Percentiles rank a stretch among this genome's conserved stretches.
Evolutionary conservation across 2,113 vertebrate genomes (phyloP).

Genomic region (Dissostichus mawsoni): DNA sequence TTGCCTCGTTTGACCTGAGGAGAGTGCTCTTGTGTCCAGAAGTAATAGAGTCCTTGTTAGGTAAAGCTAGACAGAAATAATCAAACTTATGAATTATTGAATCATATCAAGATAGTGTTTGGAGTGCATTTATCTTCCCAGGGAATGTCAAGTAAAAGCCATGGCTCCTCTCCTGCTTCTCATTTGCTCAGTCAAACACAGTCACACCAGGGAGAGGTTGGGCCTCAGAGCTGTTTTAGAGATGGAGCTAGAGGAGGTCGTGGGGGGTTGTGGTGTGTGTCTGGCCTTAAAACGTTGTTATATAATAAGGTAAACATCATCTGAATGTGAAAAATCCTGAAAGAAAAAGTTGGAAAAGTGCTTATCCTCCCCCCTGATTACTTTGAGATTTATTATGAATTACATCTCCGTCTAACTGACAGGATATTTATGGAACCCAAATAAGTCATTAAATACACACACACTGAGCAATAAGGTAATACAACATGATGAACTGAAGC

Average conservation of each 20-base stretch:
- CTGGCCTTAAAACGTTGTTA: neutral
- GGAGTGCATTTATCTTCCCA: slow-evolving; percentile 44
- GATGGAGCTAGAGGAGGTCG: slow-evolving; percentile 11
- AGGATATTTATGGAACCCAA: too few relatives aligned
- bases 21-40: neutral
- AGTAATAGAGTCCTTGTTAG: slow-evolving; percentile 9
- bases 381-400: slow-evolving; percentile 42
- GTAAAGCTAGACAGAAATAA: slow-evolving; percentile 19
- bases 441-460: slow-evolving; percentile 1
- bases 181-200: slow-evolving; percentile 26
- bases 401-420: slow-evolving; percentile 19
- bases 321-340: slow-evolving; percentile 7
- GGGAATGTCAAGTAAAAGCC: slow-evolving; percentile 31
- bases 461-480: slow-evolving; percentile 9
- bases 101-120: slow-evolving; percentile 47
- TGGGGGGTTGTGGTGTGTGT: neutral
- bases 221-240: neutral
- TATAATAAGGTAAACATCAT: slow-evolving; percentile 6
- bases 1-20: slow-evolving; percentile 17
- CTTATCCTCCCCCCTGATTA: neutral
- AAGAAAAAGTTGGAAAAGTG: slow-evolving; percentile 31
- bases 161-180: slow-evolving; percentile 14
- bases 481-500: slow-evolving; percentile 42
- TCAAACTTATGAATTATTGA: slow-evolving; percentile 53
- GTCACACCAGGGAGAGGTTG: slow-evolving; percentile 1